Evolutionary conservation across 2,113 vertebrate species (phyloP), one percentile per base, ranked within the genome.

Genomic region (Phalacrocorax pelagicus): DNA sequence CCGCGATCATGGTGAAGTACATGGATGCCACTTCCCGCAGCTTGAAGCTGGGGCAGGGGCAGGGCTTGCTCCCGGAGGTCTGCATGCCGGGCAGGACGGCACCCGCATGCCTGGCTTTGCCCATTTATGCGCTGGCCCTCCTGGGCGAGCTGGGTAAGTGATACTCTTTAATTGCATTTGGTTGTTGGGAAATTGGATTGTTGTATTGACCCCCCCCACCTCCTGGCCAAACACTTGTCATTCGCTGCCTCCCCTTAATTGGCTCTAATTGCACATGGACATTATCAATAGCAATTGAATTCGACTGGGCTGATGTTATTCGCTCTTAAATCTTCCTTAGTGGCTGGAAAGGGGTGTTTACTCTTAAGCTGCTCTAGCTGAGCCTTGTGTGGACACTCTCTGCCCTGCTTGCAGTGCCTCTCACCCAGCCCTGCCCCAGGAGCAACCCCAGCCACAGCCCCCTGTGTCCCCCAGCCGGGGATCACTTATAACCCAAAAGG

Each of bases 111-210:
- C 80, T 6, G 81, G 67, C 66, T 26, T 16, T 38, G 89, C 94
- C 95, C 97, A 96, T 98, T 99, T 99, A 99, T 98, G 96, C 17
- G 77, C 95, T 32, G 34, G 90, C 55, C 91, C 92, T 92, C 38
- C 21, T 81, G n/a, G 51, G 94, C 69, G 34, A 94, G 83, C 51
- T 1, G 86, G 96, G 69, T 88, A 51, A 52, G 89, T 93, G 96
- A 77, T 91, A 94, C 71, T 58, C 52, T 49, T 94, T 99, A 99
- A 99, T 99, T 95, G 78, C 95, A 98, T 99, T 99, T 99, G 91
- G 94, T 98, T 98, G 97, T 98, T 98, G 98, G 98, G 96, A 97
- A 99, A 99, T 99, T 97, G 97, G 96, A 98, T 99, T 99, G 98
- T 98, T 88, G 96, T 65, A 82, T 97, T 97, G 98, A 98, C 98